These are phyloP conservation scores for Andricus quercusramuli DNA, from an alignment of 2,888 invertebrate species.

Conservation along the genomic window DNA sequence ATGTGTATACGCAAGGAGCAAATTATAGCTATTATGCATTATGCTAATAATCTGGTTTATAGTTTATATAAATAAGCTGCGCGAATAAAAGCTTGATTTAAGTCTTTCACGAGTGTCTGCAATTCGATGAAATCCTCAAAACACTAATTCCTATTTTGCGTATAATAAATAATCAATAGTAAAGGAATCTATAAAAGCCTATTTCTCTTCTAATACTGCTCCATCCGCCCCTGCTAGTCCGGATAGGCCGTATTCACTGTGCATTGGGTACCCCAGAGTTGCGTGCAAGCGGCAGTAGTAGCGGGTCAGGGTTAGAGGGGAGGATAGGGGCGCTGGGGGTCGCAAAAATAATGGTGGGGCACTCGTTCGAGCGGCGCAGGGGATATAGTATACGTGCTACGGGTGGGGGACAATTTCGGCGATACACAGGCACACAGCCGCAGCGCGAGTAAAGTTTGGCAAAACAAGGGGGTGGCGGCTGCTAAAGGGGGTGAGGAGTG, in stretches of 20 bases:
- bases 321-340: slow-evolving; percentile 9
- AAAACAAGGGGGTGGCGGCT: not conserved
- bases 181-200: not conserved
- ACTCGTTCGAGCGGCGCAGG: not conserved
- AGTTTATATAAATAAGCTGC: no score
- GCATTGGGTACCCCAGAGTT: slow-evolving; percentile 44
- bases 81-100: no score
- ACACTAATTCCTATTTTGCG: no score
- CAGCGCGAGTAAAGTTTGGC: not conserved
- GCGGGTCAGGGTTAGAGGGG: slow-evolving; percentile 13
- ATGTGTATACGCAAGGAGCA: no score
- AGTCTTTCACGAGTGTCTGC: no score
- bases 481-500: not conserved
- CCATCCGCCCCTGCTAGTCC: not conserved
- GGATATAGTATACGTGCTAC: slow-evolving; percentile 4
- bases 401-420: slow-evolving; percentile 29
- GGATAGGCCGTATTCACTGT: not conserved
- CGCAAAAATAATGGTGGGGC: slow-evolving; percentile 3
- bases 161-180: not conserved
- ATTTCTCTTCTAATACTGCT: not conserved
- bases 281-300: slow-evolving; percentile 53
- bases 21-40: no score
- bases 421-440: not conserved
- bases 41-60: no score
- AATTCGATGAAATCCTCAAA: no score